Base-by-base conservation (phyloP, 2,888 invertebrate genomes). In the Morpho helenor region DNA sequence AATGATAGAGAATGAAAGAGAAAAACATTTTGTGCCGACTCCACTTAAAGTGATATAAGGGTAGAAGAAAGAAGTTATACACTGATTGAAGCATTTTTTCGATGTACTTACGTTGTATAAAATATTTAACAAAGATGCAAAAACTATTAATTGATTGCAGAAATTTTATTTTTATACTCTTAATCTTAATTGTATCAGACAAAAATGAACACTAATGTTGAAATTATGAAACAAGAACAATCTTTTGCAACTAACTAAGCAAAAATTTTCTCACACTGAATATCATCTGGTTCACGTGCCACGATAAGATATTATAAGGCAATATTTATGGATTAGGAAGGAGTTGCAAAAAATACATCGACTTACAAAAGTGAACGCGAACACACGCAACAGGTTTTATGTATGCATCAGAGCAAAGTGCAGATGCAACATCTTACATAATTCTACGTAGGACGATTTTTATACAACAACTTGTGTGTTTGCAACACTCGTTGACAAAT, bases 321-420 rank as follows among this genome's bases (percentile, higher is more conserved):
- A 53, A 59, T 52, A 52, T 48, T 59, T 52, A 59, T 57, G 56
- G 56, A 57, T 63, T 61, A 59, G 61, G 52, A 59, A 59, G 61
- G 52, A 51, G 22, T 54, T 47, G 56, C 46, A 61, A 60, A 56
- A 31, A 61, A 41, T 47, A 54, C 41, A 54, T 45, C 16, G 8
- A 39, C 49, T 63, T 61, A 57, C 53, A 61, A 61, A 63, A 61
- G 64, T 60, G 61, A 63, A 60, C 53, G 60, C 61, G 16, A 53
- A 50, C 56, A 67, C 64, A 74, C 69, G 77, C 77, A 82, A 84
- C 81, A 78, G 74, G 79, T 76, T 79, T 77, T 63, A 73, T 66
- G 73, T 76, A 79, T 78, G 79, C 72, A 75, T 75, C 73, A 62
- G 61, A 62, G 65, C 66, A 61, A 54, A 73, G 63, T 73, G 75